Base-by-base conservation (phyloP, 2,888 invertebrate genomes). In the Hyles lineata region DNA sequence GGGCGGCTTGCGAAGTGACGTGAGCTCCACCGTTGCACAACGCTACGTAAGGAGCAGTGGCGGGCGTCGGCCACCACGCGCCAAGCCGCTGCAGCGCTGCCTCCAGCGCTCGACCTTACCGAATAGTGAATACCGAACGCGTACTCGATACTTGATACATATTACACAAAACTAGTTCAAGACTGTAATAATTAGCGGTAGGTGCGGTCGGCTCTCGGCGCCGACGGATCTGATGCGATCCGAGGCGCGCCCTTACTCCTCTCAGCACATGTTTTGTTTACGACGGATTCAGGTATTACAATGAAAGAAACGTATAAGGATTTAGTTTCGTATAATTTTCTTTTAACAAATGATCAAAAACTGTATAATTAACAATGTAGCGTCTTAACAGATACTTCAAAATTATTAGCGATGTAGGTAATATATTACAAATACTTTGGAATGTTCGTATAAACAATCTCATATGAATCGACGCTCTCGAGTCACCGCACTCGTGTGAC, bases 261-360 rank as follows among this genome's bases (percentile, higher is more conserved):
- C 21, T 43, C 43, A 72, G 62, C 71, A 25, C 29, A 55, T 70
- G 50, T 62, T 73, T 62, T 75, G 77, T 80, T 35, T 32, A 23
- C 23, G 43, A 43, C 15, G 50, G 25, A 32, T 79, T 77, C 75
- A 74, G 73, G 70, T 75, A 74, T 71, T 74, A 70, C 81, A 85
- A 86, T 83, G 79, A 93, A 93, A 92, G 83, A 93, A 87, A 90
- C 76, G 75, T 70, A 72, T 89, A 93, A 93, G 93, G 93, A 94
- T 94, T 94, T 94, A 94, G 94, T 94, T 94, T 94, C 93, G 89
- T 94, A 94, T 94, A 94, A 94, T 94, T 94, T 94, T 94, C 94
- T 94, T 92, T 94, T 94, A 94, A 94, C 94, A 94, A 94, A 94
- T 94, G 93, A 94, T 94, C 94, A 94, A 94, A 94, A 94, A 94